A percentile compares a stretch with the other conserved stretches of the same genome.
Evolutionary conservation across 92 coral and sea anemone species (phyloP).

Genomic region (Ricordea florida): DNA sequence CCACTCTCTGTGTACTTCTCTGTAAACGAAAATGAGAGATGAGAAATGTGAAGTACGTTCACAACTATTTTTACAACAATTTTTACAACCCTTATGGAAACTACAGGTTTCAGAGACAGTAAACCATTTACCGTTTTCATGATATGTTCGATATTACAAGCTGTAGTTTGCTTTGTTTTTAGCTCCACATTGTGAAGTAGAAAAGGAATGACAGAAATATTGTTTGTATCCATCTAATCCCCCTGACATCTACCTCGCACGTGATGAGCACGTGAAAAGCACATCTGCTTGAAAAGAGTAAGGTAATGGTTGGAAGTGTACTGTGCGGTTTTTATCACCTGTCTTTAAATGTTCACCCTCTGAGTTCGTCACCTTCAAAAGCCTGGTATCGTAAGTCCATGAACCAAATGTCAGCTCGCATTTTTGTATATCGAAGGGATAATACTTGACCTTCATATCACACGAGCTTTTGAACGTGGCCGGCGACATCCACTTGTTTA

Average conservation of each 20-base stretch:
- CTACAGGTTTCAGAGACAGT: too few relatives aligned
- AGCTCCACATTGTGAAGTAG: too few relatives aligned
- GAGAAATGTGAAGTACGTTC: not conserved
- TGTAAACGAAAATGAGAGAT: not conserved
- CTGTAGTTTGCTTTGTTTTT: too few relatives aligned
- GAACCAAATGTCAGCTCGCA: slow-evolving; percentile 85
- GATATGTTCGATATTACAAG: too few relatives aligned
- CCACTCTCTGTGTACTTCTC: slow-evolving; percentile 67
- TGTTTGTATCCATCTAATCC: not conserved
- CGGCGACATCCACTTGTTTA: slow-evolving; percentile 91
- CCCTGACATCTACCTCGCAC: too few relatives aligned
- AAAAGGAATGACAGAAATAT: too few relatives aligned
- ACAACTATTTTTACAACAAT: not conserved
- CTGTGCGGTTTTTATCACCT: too few relatives aligned
- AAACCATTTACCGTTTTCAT: too few relatives aligned
- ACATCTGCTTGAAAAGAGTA: too few relatives aligned
- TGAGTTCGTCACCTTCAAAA: slow-evolving; percentile 13
- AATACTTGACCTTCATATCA: slow-evolving; percentile 61
- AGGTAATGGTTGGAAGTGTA: too few relatives aligned
- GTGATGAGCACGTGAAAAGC: too few relatives aligned
- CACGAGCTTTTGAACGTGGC: slow-evolving; percentile 91
- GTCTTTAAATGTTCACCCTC: not conserved
- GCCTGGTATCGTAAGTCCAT: slow-evolving; percentile 72
- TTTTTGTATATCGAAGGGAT: slow-evolving; percentile 79
- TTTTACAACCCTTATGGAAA: not conserved